Evolutionary conservation across 2,113 vertebrate species (phyloP), one percentile per base, ranked within the genome.

Genomic region (Eudyptes chrysolophus): DNA sequence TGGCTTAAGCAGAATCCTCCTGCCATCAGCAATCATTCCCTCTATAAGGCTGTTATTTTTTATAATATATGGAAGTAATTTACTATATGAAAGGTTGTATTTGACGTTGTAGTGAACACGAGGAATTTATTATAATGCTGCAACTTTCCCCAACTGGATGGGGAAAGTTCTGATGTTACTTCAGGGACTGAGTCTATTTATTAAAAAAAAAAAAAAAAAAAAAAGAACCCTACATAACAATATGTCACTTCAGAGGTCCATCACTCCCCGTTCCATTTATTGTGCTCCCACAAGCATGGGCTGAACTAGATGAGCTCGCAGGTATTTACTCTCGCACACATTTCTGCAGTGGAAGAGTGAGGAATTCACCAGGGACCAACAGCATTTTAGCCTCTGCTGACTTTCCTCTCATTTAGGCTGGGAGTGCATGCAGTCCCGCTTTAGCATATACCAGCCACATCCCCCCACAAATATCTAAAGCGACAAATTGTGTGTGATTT

Each of bases 341-440:
- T 77, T 89, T 86, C 10, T 92, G 15, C 32, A 66, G 24, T 72
- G 34, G 13, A 78, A 71, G 29, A 66, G 11, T 16, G 9, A 58
- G 21, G 52, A 78, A 55, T 61, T 79, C 17, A 49, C 9, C 7
- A 64, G 57, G 21, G 52, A 0, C 22, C 0, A 0, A 21, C 5
- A 54, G 4, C 14, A 57, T 91, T 84, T 94, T 49, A 61, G 3
- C 16, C 26, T 78, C 66, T 93, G 16, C 10, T 20, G 51, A 9
- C 8, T 71, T 92, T 69, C 49, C 21, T 79, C 52, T 40, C 29
- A 24, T 79, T 82, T 72, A 69, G 11, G 44, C 19, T 79, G 49
- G 34, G 32, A 75, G 40, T 52, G 11, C 3, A 27, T 68, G 48
- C 46, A 68, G 57, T 29, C 26, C 10, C 3, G 2, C 16, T 48